Conservation (phyloP, 30 jellyfish, hydroid and myxozoan genomes). For the Chrysaora quinquecirrha region DNA sequence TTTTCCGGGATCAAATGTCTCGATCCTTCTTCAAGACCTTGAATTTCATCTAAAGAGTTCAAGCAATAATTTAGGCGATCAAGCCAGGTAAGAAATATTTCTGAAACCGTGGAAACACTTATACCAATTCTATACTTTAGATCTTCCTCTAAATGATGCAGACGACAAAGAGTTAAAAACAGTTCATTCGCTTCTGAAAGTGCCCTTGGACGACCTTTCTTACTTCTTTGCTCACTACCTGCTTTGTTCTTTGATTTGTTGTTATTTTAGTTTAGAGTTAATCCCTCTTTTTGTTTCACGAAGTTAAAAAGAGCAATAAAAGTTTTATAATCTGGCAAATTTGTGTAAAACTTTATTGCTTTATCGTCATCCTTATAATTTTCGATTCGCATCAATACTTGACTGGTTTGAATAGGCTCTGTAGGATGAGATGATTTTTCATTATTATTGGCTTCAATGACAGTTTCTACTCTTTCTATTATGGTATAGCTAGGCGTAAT, state of each 20-base stretch:
- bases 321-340: conserved; percentile 14
- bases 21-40: neutral
- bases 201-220: conserved; percentile 28
- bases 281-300: conserved; percentile 14
- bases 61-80: conserved; percentile 26
- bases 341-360: conserved; percentile 4
- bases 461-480: too few relatives aligned
- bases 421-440: too few relatives aligned
- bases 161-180: conserved; percentile 4
- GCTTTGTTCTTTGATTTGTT: neutral
- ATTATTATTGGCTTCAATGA: too few relatives aligned
- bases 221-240: neutral
- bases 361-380: conserved; percentile 1
- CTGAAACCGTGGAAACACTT: neutral
- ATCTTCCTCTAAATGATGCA: conserved; percentile 20
- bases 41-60: neutral
- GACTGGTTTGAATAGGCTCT: too few relatives aligned
- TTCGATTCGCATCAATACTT: too few relatives aligned
- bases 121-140: neutral
- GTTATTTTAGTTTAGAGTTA: neutral
- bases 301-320: conserved; percentile 9
- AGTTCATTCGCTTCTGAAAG: conserved; percentile 18
- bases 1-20: neutral
- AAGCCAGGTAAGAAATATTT: conserved; percentile 26
- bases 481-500: too few relatives aligned